A percentile compares a stretch with the other conserved stretches of the same genome.
phyloP scores from a whole-genome alignment of 2,797 vertebrate genomes.

The Pipistrellus kuhlii region DNA sequence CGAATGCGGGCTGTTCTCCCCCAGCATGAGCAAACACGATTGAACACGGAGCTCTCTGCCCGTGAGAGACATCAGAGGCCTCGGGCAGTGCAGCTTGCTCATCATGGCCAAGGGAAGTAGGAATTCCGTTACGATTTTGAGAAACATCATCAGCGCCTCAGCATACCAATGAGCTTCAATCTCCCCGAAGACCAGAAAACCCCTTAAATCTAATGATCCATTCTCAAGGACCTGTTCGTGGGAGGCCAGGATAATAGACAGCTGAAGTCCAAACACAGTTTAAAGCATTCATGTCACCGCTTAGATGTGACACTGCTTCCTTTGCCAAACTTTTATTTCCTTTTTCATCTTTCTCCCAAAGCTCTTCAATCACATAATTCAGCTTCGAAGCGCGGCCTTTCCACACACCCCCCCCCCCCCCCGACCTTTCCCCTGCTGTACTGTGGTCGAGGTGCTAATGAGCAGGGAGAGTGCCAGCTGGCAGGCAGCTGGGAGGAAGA shows the following conservation, averaged over 20 bases:
- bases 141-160: neutral
- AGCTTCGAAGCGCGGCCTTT: neutral
- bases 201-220: neutral
- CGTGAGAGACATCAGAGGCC: neutral
- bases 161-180: neutral
- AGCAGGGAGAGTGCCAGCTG: conserved; percentile 66
- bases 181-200: neutral
- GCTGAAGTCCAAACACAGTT: neutral
- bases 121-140: neutral
- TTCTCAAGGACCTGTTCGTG: neutral
- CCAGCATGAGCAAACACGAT: neutral
- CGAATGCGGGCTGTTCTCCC: rapidly evolving
- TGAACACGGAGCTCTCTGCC: neutral
- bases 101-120: neutral
- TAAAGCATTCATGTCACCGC: neutral
- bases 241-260: neutral
- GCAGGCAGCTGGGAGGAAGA: conserved; percentile 64
- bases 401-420: neutral
- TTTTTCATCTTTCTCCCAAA: neutral
- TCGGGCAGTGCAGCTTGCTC: rapidly evolving
- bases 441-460: conserved; percentile 74
- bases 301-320: conserved; percentile 1
- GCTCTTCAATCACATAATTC: conserved; percentile 29
- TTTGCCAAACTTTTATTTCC: neutral
- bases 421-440: conserved; percentile 51